phyloP scores from a whole-genome alignment of 2,888 invertebrate species.

The Oscheius onirici region DNA sequence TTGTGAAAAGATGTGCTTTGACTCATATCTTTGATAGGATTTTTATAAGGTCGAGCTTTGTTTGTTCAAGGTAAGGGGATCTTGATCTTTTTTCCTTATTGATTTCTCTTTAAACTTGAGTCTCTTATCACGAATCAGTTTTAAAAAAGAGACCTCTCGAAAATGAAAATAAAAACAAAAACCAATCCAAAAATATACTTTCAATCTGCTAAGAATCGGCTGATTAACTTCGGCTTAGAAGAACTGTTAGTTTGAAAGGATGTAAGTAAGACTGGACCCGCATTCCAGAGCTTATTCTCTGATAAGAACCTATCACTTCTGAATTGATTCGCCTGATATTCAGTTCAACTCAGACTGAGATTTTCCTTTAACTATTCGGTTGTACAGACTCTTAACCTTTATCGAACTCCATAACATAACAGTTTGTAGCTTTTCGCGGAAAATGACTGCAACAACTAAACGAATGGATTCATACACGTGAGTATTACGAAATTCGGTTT shows the following conservation, averaged over 20 bases:
- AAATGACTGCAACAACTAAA: constrained; percentile 20
- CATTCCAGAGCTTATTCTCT: constrained; percentile 30
- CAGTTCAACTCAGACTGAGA: not conserved
- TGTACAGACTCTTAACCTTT: not conserved
- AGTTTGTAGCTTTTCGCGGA: not conserved
- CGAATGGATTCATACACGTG: constrained; percentile 26
- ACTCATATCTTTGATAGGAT: no score
- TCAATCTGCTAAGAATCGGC: not conserved
- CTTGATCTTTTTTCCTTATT: not conserved
- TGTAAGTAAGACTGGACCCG: constrained; percentile 17
- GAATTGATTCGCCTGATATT: constrained; percentile 19
- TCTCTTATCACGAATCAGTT: no score
- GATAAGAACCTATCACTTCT: constrained; percentile 25
- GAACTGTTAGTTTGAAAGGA: not conserved
- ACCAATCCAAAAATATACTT: not conserved
- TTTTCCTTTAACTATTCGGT: not conserved
- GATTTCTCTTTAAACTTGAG: not conserved
- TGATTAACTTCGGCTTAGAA: not conserved
- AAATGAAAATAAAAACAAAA: not conserved
- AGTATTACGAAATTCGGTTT: constrained; percentile 2
- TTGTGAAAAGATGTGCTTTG: no score
- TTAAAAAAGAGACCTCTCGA: not conserved
- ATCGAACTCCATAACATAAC: not conserved
- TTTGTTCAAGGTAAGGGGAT: no score
- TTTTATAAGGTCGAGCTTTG: no score